Evolutionary conservation across 2,797 vertebrate species (phyloP).

Genomic region (Anabas testudineus): DNA sequence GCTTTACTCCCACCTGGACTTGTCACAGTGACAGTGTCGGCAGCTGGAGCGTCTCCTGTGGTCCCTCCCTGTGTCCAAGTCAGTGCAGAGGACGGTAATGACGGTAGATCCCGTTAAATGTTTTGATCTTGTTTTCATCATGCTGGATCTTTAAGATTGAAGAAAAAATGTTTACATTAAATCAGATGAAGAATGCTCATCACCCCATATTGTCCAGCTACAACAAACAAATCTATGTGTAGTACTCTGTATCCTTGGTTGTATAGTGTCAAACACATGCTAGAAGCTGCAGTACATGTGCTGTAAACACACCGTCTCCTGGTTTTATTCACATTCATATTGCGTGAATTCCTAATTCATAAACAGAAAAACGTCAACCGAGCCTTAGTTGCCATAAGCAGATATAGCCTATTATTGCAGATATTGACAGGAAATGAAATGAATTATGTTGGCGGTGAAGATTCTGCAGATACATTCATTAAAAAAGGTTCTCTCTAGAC

Average conservation of each 20-base stretch:
- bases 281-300: background rate
- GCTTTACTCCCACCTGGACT: constrained; percentile 46
- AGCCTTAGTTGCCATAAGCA: background rate
- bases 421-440: background rate
- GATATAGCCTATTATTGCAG: background rate
- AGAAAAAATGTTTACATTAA: too few species aligned
- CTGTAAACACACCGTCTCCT: background rate
- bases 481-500: background rate
- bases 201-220: too few species aligned
- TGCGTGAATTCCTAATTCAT: background rate
- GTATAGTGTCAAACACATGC: too few species aligned
- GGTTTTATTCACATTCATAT: background rate
- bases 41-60: constrained; percentile 1
- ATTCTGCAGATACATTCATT: background rate
- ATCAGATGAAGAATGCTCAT: too few species aligned
- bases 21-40: constrained; percentile 42
- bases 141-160: background rate
- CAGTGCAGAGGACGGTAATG: background rate
- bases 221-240: too few species aligned
- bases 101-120: background rate
- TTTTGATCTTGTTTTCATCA: background rate
- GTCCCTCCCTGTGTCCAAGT: background rate
- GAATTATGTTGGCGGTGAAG: background rate
- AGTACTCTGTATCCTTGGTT: too few species aligned
- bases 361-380: background rate